A percentile compares a stretch with the other conserved stretches of the same genome.
phyloP scores from a whole-genome alignment of 2,888 invertebrate species.

The Criorhina ranunculi region DNA sequence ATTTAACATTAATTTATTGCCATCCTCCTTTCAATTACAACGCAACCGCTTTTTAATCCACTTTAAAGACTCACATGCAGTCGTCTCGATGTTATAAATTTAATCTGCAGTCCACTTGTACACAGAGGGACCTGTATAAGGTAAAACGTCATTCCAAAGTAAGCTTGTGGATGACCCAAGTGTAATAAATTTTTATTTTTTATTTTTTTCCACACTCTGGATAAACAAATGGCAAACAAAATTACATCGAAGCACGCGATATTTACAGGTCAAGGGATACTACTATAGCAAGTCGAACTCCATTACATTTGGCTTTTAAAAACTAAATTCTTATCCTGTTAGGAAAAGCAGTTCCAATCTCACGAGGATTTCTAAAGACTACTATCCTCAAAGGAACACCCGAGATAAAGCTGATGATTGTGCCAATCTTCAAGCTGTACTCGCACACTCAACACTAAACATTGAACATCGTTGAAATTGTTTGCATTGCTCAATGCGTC shows the following conservation, averaged over 20 bases:
- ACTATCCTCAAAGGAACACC: neutral
- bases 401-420: slow-evolving; percentile 12
- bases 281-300: no score
- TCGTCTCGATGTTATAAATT: slow-evolving; percentile 57
- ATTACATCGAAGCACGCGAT: slow-evolving; percentile 58
- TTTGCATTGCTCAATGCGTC: slow-evolving; percentile 37
- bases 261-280: slow-evolving; percentile 61
- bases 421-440: neutral
- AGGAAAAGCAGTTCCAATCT: neutral
- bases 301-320: neutral
- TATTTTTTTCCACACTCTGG: neutral
- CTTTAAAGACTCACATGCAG: slow-evolving; percentile 33
- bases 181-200: slow-evolving; percentile 43
- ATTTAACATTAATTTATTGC: slow-evolving; percentile 67
- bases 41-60: slow-evolving; percentile 67
- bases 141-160: slow-evolving; percentile 57
- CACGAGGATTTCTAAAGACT: neutral
- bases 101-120: slow-evolving; percentile 9
- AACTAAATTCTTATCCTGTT: slow-evolving; percentile 33
- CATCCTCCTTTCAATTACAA: slow-evolving; percentile 68
- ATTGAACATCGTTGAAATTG: slow-evolving; percentile 10
- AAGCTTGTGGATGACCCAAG: slow-evolving; percentile 36
- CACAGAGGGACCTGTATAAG: slow-evolving; percentile 2
- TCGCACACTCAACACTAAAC: neutral
- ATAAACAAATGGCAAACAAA: slow-evolving; percentile 10